Conservation (phyloP, 2,797 vertebrate species). For the Hypotaenidia okinawae region DNA sequence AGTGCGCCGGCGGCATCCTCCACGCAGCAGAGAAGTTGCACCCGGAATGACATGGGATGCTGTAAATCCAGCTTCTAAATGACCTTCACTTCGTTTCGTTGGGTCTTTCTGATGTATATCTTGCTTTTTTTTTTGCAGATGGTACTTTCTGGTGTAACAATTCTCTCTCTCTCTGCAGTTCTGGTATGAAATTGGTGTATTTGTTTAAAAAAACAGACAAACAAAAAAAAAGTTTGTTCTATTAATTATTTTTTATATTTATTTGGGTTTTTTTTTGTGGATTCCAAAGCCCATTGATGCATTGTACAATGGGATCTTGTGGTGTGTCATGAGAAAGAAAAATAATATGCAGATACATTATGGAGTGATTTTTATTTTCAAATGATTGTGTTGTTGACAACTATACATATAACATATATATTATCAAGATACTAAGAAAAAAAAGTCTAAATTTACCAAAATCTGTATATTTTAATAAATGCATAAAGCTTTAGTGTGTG, state of each 20-base stretch:
- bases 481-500: slow-evolving; percentile 84
- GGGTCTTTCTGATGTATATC: slow-evolving; percentile 80
- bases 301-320: slow-evolving; percentile 90
- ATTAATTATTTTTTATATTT: not conserved
- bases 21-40: slow-evolving; percentile 56
- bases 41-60: slow-evolving; percentile 58
- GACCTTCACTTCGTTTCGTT: slow-evolving; percentile 79
- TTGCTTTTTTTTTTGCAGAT: slow-evolving; percentile 70
- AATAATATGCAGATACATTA: slow-evolving; percentile 87
- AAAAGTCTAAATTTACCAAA: slow-evolving; percentile 81
- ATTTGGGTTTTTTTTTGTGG: slow-evolving; percentile 69
- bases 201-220: slow-evolving; percentile 65
- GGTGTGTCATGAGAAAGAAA: slow-evolving; percentile 87
- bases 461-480: slow-evolving; percentile 88
- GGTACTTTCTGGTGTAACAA: slow-evolving; percentile 84
- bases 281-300: slow-evolving; percentile 86
- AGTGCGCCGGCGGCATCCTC: slow-evolving; percentile 13
- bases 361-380: slow-evolving; percentile 81
- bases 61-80: slow-evolving; percentile 84
- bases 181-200: slow-evolving; percentile 84
- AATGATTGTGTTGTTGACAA: slow-evolving; percentile 76
- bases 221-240: slow-evolving; percentile 57
- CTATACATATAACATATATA: slow-evolving; percentile 53
- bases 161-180: slow-evolving; percentile 74
- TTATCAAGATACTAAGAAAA: slow-evolving; percentile 68